Base-by-base conservation (phyloP, 2,113 vertebrate species). In the Bambusicola thoracicus region DNA sequence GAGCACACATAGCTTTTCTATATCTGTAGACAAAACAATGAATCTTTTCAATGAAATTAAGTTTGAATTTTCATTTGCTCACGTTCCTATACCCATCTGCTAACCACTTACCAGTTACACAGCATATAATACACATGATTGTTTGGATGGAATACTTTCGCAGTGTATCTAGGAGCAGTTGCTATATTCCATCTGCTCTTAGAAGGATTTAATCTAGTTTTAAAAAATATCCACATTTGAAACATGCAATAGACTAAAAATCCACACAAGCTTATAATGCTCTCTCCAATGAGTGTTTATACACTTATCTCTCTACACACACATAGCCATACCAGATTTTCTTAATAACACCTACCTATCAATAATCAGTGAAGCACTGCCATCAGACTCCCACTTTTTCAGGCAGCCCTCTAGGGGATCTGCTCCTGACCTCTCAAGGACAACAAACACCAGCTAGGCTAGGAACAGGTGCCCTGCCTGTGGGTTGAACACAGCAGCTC, bases 141-240 rank as follows among this genome's bases (percentile, higher is more conserved):
- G 74, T 73, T 66, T 59, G 44, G 24, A 32, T 40, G 27, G 20
- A 25, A 67, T 10, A 9, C 4, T 78, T 92, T 56, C 41, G 34
- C 29, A 12, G 2, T 66, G 10, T 29, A 6, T 41, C 14, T 63
- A 48, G 18, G 43, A 85, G 67, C 6, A 67, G 14, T 11, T 51
- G 65, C 11, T 62, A 19, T 29, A 89, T 77, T 59, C 49, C 12
- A 34, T 44, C 38, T 69, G 1, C 4, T 85, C 30, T 61, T 83
- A 62, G n/a, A 76, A 80, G 41, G 30, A 21, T n/a, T 70, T 25
- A 20, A 65, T 16, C 36, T 3, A 20, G 18, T 61, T 43, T 41
- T 43, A 49, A 34, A 3, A 11, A 34, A 1, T 27, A 63, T 9
- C 4, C 30, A 65, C 0, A 0, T 40, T 93, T 82, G 44, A 56